Conservation (phyloP, 2,113 vertebrate genomes). For the Tangachromis dhanisi region DNA sequence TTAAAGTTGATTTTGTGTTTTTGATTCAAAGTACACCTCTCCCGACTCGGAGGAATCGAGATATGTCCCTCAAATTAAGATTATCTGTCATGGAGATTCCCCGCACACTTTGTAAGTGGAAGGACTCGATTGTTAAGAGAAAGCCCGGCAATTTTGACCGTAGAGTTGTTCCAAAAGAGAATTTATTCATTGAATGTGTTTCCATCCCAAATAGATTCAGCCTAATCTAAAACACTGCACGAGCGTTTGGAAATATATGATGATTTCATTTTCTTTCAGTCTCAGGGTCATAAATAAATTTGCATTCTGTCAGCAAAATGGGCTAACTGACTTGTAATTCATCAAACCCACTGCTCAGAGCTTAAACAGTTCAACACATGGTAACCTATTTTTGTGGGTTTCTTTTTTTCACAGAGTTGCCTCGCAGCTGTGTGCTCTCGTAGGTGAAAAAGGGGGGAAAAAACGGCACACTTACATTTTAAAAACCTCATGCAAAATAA, state of each 20-base stretch:
- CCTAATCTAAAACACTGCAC: constrained; percentile 62
- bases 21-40: constrained; percentile 36
- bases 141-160: not conserved
- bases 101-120: not conserved
- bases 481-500: constrained; percentile 28
- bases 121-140: not conserved
- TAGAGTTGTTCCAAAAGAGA: not conserved
- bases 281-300: constrained; percentile 62
- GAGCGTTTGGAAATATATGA: constrained; percentile 59
- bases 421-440: not conserved
- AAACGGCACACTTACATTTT: constrained; percentile 5
- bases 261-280: constrained; percentile 70
- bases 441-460: not conserved
- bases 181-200: constrained; percentile 60
- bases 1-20: constrained; percentile 48
- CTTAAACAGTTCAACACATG: constrained; percentile 46
- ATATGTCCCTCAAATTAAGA: constrained; percentile 14
- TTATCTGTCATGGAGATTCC: not conserved
- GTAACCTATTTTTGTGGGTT: constrained; percentile 19
- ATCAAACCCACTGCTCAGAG: constrained; percentile 46
- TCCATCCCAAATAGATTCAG: constrained; percentile 59
- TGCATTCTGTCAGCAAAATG: constrained; percentile 54
- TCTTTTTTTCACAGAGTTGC: not conserved
- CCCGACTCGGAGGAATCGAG: not conserved
- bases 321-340: constrained; percentile 55